Evolutionary conservation across 2,113 vertebrate genomes (phyloP).

Genomic region (Psilopsiagon aymara): DNA sequence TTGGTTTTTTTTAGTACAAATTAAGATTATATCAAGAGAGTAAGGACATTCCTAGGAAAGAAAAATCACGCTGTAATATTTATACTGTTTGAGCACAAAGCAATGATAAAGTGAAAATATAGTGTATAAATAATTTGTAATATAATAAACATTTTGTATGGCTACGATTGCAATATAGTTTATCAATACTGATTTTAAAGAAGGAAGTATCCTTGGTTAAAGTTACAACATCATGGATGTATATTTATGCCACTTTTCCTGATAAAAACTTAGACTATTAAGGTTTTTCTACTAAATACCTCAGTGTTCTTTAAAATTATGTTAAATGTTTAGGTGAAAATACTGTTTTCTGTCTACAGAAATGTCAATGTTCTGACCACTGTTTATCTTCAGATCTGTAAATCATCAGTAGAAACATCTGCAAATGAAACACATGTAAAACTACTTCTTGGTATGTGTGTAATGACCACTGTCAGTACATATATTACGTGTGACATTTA

Average conservation of each 20-base stretch:
- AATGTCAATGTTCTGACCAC: not conserved
- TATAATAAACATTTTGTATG: slow-evolving; percentile 75
- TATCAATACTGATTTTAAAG: slow-evolving; percentile 48
- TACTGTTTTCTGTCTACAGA: not conserved
- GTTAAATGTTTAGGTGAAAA: not conserved
- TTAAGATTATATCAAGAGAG: slow-evolving; percentile 9
- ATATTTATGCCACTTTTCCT: not conserved
- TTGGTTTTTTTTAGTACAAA: not conserved
- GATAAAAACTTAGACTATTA: not conserved
- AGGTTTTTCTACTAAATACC: not conserved
- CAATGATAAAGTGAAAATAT: slow-evolving; percentile 57
- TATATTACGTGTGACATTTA: not conserved
- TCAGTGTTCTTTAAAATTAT: not conserved
- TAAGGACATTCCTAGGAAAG: slow-evolving; percentile 56
- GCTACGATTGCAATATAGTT: slow-evolving; percentile 41
- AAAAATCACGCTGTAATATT: slow-evolving; percentile 47
- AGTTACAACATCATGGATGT: not conserved
- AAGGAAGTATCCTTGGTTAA: not conserved
- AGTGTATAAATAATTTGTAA: slow-evolving; percentile 70
- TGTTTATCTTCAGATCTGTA: not conserved
- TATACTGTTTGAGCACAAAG: slow-evolving; percentile 67
- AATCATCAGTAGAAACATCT: not conserved
- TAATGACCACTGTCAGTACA: not conserved
- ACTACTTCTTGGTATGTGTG: not conserved
- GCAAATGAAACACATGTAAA: not conserved